Evolutionary conservation across 1,140 invertebrate species (phyloP), one percentile per base, ranked within the genome.

Genomic region (Drosophila watanabei): DNA sequence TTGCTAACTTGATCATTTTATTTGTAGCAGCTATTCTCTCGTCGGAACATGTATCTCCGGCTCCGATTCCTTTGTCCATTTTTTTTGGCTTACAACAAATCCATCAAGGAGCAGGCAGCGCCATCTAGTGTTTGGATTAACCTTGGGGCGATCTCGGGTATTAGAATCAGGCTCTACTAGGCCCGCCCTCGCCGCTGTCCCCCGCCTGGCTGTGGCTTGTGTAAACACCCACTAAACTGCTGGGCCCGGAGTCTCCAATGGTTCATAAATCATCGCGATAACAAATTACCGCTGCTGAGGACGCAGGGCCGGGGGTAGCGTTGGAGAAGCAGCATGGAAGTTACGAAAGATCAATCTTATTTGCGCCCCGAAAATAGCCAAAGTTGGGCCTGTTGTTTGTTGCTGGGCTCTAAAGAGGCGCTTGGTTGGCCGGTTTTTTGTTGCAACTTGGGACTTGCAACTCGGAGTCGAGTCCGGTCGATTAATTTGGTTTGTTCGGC

Each of bases 211-310:
- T 59, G 58, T 65, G 70, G 73, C 54, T 85, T 91, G 78, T 91
- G 88, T 91, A 91, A 91, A 91, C 88, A 91, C 88, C 88, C 88
- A 91, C 88, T 79, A 80, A 85, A 91, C 78, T 70, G 77, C 51
- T 61, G 56, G 70, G 59, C 57, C 58, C 64, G 60, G 57, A 59
- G 65, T 79, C 60, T 73, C 32, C 78, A 78, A 75, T 90, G 77
- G 88, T 91, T 91, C 88, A 91, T 91, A 91, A 91, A 91, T 91
- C 88, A 91, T 91, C 88, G 81, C 75, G 88, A 91, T 91, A 91
- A 82, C 89, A 91, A 91, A 91, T 91, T 91, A 85, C 88, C 88
- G 88, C 88, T 91, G 84, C 88, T 76, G 78, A 28, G 14, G 37
- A n/a, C 9, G 30, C 33, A 56, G 16, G 16, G 33, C 45, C 18